These are phyloP conservation scores for Perodicticus potto DNA, from an alignment of 2,797 vertebrate species.

Conservation along the genomic window DNA sequence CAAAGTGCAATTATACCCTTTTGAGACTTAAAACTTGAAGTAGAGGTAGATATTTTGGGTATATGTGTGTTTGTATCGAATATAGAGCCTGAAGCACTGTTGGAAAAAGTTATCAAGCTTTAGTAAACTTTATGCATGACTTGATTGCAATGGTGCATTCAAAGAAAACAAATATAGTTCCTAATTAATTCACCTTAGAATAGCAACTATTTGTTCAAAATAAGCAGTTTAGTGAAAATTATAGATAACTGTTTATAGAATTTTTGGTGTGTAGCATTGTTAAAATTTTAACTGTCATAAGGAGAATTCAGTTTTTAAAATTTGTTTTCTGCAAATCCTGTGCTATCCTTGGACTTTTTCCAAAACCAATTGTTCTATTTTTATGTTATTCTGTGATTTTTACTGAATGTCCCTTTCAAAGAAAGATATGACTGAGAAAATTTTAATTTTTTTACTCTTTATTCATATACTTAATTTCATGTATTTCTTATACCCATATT, in stretches of 20 bases:
- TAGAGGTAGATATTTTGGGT: conserved; percentile 72
- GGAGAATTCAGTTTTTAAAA: conserved; percentile 45
- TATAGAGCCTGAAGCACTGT: conserved; percentile 37
- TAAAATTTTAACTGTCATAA: conserved; percentile 72
- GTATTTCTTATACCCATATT: background rate
- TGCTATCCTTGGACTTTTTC: conserved; percentile 16
- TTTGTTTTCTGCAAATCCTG: background rate
- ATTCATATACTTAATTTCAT: background rate
- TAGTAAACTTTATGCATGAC: conserved; percentile 78
- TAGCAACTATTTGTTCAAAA: conserved; percentile 78
- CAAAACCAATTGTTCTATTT: conserved; percentile 31
- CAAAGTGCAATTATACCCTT: conserved; percentile 40
- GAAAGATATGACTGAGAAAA: conserved; percentile 9
- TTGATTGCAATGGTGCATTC: conserved; percentile 73
- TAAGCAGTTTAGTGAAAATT: conserved; percentile 68
- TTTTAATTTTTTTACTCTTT: background rate
- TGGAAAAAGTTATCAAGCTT: conserved; percentile 73
- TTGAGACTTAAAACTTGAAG: conserved; percentile 58
- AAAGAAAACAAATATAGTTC: conserved; percentile 83
- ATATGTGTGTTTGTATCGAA: conserved; percentile 53
- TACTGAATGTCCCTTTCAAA: conserved; percentile 12
- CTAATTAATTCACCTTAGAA: conserved; percentile 85
- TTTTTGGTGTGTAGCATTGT: conserved; percentile 74
- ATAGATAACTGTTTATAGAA: conserved; percentile 74
- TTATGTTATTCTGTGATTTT: conserved; percentile 22